Evolutionary conservation across 2,797 vertebrate species (phyloP).

Genomic region (Eleutherodactylus coqui): DNA sequence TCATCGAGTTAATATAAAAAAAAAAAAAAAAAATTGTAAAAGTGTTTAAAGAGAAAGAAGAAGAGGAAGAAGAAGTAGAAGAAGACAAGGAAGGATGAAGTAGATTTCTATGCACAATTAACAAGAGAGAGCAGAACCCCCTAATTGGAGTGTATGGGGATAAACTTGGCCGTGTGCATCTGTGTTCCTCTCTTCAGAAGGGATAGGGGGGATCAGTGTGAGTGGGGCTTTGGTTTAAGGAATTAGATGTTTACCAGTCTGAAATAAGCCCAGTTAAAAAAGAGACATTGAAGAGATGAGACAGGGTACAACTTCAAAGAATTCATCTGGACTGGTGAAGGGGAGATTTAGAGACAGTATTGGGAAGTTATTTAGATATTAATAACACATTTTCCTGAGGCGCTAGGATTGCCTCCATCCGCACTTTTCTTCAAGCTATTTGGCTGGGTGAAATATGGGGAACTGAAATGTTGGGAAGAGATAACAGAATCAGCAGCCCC

Average conservation of each 20-base stretch:
- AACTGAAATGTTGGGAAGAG: conserved; percentile 98
- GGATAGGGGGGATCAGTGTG: conserved; percentile 64
- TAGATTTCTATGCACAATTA: neutral
- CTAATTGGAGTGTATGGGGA: neutral
- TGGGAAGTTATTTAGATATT: conserved; percentile 99
- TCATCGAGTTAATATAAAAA: neutral
- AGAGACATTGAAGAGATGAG: conserved; percentile 78
- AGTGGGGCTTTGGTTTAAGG: conserved; percentile 81
- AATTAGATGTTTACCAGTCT: conserved; percentile 91
- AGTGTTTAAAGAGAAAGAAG: neutral
- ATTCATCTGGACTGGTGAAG: conserved; percentile 92
- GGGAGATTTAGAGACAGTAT: conserved; percentile 96
- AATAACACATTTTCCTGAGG: conserved; percentile 98
- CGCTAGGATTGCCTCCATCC: conserved; percentile 92
- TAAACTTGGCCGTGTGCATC: conserved; percentile 7
- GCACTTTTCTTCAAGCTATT: conserved; percentile 93
- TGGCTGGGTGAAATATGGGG: conserved; percentile 97
- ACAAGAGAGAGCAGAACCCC: neutral
- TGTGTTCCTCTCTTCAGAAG: conserved; percentile 23
- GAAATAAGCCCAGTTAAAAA: conserved; percentile 87
- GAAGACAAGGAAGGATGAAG: conserved; percentile 2
- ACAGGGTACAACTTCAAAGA: conserved; percentile 95
- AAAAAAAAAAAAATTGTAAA: neutral
- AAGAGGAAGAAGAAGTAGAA: no score
- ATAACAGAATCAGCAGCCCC: conserved; percentile 93